phyloP scores from a whole-genome alignment of 2,113 vertebrate genomes.

The Triplophysa rosa region DNA sequence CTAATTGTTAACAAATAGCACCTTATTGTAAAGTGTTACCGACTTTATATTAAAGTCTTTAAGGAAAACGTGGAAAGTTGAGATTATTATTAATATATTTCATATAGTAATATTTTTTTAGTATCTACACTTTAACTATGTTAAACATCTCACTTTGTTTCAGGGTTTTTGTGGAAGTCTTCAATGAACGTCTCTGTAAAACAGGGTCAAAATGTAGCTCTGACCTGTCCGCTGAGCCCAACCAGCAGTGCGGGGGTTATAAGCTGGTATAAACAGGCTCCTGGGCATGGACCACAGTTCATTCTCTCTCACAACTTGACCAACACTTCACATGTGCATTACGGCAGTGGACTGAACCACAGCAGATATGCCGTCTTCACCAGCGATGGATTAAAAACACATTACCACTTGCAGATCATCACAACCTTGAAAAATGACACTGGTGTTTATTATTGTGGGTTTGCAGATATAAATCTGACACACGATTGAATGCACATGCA shows the following conservation, averaged over 20 bases:
- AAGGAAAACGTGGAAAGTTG: not conserved
- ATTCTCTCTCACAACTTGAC: slow-evolving; percentile 52
- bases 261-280: slow-evolving; percentile 57
- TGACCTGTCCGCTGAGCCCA: slow-evolving; percentile 51
- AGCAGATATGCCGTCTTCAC: slow-evolving; percentile 42
- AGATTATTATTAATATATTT: not conserved
- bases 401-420: slow-evolving; percentile 46
- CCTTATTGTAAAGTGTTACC: too few relatives aligned
- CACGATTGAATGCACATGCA: not conserved
- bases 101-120: not conserved
- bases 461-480: not conserved
- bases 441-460: slow-evolving; percentile 57
- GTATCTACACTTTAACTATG: not conserved
- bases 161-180: slow-evolving; percentile 44
- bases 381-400: not conserved
- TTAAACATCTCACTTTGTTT: slow-evolving; percentile 4
- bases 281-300: slow-evolving; percentile 38
- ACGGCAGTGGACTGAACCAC: slow-evolving; percentile 38
- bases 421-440: slow-evolving; percentile 35
- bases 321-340: slow-evolving; percentile 36
- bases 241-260: slow-evolving; percentile 14
- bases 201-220: slow-evolving; percentile 44
- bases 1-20: too few relatives aligned
- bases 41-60: not conserved
- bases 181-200: slow-evolving; percentile 37